Conservation (phyloP, 2,888 invertebrate species). For the Uropetala carovei region DNA sequence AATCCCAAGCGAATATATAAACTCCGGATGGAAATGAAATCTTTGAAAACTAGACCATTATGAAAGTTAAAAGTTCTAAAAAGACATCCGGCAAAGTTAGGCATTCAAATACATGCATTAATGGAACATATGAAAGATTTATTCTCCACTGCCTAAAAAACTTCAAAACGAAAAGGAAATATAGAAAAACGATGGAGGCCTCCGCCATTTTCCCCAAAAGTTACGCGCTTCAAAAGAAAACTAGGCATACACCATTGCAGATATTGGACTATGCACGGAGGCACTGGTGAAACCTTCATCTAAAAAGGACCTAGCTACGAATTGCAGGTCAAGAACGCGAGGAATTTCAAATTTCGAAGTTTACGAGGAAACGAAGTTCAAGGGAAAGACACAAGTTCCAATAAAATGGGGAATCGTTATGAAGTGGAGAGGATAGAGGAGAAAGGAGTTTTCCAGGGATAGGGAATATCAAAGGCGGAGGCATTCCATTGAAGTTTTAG, state of each 20-base stretch:
- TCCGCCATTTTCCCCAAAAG: background rate
- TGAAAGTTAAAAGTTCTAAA: background rate
- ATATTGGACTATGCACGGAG: background rate
- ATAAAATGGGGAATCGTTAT: background rate
- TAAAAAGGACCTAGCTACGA: background rate
- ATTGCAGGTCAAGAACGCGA: conserved; percentile 14
- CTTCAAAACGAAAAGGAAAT: background rate
- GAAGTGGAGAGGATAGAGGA: background rate
- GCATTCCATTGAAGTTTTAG: background rate
- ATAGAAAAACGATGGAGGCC: background rate
- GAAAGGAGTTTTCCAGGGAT: background rate
- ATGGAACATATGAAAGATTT: background rate
- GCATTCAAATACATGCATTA: background rate
- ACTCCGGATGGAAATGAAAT: background rate
- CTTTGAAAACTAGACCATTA: background rate
- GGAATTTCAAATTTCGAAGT: conserved; percentile 18
- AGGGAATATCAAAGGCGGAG: background rate
- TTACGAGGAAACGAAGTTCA: background rate
- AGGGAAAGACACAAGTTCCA: background rate
- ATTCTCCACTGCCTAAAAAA: background rate
- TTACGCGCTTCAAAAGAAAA: background rate
- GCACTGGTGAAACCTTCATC: background rate
- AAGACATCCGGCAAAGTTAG: background rate
- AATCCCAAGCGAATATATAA: too few relatives aligned
- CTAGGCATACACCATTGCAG: background rate